Conservation (phyloP, 2,797 vertebrate genomes). For the Enteromius unitaeniatus region DNA sequence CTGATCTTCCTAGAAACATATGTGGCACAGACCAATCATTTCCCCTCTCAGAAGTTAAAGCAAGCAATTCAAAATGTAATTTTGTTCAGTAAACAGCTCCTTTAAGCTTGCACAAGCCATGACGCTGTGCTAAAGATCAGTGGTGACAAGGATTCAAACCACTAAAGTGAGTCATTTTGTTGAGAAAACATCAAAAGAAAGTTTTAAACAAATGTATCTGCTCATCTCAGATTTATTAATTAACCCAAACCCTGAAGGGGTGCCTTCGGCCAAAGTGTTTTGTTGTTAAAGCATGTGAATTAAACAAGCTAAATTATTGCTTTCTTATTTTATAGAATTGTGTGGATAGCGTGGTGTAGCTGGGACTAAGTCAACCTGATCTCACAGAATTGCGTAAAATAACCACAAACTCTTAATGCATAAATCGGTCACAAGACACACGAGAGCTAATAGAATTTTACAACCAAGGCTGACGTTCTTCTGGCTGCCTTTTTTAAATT, state of each 20-base stretch:
- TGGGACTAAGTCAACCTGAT: background rate
- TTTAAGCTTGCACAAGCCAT: background rate
- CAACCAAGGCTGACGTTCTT: too few relatives aligned
- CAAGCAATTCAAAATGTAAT: slow-evolving; percentile 27
- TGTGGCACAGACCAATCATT: slow-evolving; percentile 2
- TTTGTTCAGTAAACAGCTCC: slow-evolving; percentile 20
- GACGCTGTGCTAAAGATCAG: background rate
- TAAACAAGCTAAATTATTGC: background rate
- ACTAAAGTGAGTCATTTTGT: background rate
- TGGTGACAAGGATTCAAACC: background rate
- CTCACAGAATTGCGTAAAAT: too few relatives aligned
- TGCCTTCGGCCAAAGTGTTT: background rate
- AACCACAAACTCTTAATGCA: too few relatives aligned
- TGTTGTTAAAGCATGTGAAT: background rate
- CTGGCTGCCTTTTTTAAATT: too few relatives aligned
- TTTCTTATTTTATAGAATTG: background rate
- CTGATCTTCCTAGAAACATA: slow-evolving; percentile 6
- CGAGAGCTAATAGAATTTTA: too few relatives aligned
- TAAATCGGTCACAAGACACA: too few relatives aligned
- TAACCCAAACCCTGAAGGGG: background rate
- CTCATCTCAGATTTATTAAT: background rate
- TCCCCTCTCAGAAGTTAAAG: slow-evolving; percentile 14
- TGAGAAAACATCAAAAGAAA: slow-evolving; percentile 5
- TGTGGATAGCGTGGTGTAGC: background rate
- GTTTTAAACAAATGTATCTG: background rate